Base-by-base conservation (phyloP, 2,888 invertebrate species). In the Hypolimnas misippus region DNA sequence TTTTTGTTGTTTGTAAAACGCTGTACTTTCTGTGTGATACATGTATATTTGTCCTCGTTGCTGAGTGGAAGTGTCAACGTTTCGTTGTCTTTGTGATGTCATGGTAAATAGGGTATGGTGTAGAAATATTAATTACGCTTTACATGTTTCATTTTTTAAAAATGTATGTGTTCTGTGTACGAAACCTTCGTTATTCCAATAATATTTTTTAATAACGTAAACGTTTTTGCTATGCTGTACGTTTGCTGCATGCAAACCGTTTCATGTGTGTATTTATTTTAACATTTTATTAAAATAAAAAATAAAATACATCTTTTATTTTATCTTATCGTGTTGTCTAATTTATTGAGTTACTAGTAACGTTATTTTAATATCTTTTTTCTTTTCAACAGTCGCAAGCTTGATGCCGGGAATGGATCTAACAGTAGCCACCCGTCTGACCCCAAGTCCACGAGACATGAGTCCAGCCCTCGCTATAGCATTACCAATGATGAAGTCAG, bases 361-460 rank as follows among this genome's bases (percentile, higher is more conserved):
- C 16, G 17, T 42, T 42, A 8, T 44, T 40, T 44, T 51, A 54
- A 42, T 19, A 14, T n/a, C n/a, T n/a, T 6, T 29, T 29, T 72
- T 69, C 60, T 74, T 76, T 72, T 70, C 75, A 62, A 81, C 90
- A 92, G 92, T 92, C 79, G 89, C 91, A 78, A 88, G 86, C 78
- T 76, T 92, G 79, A 92, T 92, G 88, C 91, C 92, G 38, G 92
- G 92, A 63, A 89, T 93, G 83, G 94, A 94, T 76, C 86, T 95
- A 73, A 93, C 94, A 65, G 93, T 94, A 72, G 93, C 94, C 63
- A 93, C 94, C 67, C 94, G 94, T 67, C 89, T 95, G 67, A 93
- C 94, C 70, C 94, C 95, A 60, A 95, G 94, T 82, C 95, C 95
- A 63, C 90, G 94, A 66, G 94, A 94, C 73, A 92, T 94, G 82